phyloP scores from a whole-genome alignment of 1,140 invertebrate species.

The Temnothorax nylanderi region DNA sequence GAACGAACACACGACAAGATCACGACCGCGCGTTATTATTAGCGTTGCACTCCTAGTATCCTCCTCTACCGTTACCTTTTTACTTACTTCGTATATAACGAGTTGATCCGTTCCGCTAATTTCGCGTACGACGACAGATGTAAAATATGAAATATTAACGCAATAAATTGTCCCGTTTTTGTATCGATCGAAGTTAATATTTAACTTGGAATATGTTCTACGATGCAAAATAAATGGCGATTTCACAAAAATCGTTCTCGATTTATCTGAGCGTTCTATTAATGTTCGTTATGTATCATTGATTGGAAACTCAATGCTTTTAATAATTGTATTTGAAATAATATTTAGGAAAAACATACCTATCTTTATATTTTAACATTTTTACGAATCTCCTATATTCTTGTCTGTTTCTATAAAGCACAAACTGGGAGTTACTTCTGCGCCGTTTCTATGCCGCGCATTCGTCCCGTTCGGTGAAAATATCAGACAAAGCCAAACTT shows the following conservation, averaged over 20 bases:
- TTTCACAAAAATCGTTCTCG: conserved; percentile 19
- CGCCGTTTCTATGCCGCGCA: neutral
- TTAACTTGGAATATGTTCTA: conserved; percentile 15
- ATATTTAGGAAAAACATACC: conserved; percentile 17
- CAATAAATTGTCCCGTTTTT: conserved; percentile 27
- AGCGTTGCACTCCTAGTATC: neutral
- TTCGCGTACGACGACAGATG: neutral
- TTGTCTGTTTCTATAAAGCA: conserved; percentile 11
- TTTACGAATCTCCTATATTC: neutral
- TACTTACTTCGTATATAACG: neutral
- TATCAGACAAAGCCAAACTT: conserved; percentile 51
- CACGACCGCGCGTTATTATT: conserved; percentile 20
- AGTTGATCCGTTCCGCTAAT: neutral
- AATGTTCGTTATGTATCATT: neutral
- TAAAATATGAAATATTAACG: conserved; percentile 8
- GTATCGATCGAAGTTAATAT: conserved; percentile 30
- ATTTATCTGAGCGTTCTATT: conserved; percentile 6
- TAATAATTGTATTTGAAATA: conserved; percentile 2
- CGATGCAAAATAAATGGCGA: neutral
- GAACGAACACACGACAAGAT: conserved; percentile 11
- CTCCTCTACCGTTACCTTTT: neutral
- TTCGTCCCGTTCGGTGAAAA: conserved; percentile 29
- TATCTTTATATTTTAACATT: conserved; percentile 23
- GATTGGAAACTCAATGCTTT: conserved; percentile 32
- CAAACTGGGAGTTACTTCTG: conserved; percentile 20